phyloP scores from a whole-genome alignment of 2,113 vertebrate genomes.

The Excalfactoria chinensis region DNA sequence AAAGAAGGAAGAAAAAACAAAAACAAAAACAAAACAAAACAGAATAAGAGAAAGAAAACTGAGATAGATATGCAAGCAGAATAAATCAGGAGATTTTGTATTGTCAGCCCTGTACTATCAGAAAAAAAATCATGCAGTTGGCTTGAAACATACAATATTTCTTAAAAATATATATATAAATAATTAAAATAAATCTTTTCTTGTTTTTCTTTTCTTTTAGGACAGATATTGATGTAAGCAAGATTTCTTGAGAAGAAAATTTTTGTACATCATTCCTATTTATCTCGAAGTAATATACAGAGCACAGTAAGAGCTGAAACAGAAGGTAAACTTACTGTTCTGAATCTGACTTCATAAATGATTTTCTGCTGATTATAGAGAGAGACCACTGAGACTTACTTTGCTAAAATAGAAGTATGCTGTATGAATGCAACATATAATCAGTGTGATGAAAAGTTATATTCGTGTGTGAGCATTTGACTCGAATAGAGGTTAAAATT shows the following conservation, averaged over 20 bases:
- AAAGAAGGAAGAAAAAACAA: not conserved
- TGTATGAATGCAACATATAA: not conserved
- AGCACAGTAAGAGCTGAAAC: not conserved
- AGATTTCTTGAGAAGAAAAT: not conserved
- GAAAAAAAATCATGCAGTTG: not conserved
- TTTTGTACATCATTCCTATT: fast-evolving
- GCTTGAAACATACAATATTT: not conserved
- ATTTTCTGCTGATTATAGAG: not conserved
- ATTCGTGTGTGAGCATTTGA: not conserved
- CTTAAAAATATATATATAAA: not conserved
- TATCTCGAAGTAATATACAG: not conserved
- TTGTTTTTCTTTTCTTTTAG: not conserved
- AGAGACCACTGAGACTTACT: not conserved
- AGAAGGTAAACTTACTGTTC: not conserved
- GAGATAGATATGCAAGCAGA: not conserved
- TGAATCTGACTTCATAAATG: not conserved
- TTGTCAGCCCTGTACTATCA: not conserved
- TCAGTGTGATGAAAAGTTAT: not conserved
- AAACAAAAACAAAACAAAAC: not conserved
- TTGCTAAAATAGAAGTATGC: not conserved
- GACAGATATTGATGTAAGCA: not conserved
- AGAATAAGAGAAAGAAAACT: not conserved
- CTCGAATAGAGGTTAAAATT: not conserved
- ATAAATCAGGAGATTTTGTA: not conserved
- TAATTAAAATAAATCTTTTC: not conserved